Evolutionary conservation across 2,797 vertebrate species (phyloP).

Genomic region (Tympanoctomys barrerae): DNA sequence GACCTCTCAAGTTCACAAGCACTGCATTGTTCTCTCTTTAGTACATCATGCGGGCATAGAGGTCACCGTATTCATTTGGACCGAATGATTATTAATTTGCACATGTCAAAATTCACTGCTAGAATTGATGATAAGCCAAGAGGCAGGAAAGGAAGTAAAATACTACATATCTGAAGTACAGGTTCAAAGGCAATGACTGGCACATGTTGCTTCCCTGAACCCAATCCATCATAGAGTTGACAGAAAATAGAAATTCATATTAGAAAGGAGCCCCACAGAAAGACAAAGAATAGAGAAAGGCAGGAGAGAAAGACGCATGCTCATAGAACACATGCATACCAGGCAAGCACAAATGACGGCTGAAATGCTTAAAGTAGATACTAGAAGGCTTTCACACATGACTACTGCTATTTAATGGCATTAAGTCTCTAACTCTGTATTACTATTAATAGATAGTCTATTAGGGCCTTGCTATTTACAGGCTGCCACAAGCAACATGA

Average conservation of each 20-base stretch:
- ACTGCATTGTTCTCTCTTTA: conserved; percentile 36
- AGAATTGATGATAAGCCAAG: conserved; percentile 76
- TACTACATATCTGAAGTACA: conserved; percentile 39
- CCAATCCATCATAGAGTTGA: conserved; percentile 68
- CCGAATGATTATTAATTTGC: conserved; percentile 83
- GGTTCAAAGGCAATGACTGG: conserved; percentile 73
- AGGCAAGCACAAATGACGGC: neutral
- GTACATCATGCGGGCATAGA: conserved; percentile 15
- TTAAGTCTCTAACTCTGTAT: conserved; percentile 31
- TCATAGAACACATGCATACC: neutral
- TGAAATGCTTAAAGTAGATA: conserved; percentile 40
- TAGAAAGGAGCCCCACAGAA: conserved; percentile 63
- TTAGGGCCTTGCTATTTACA: conserved; percentile 78
- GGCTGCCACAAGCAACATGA: conserved; percentile 78
- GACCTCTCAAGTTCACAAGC: conserved; percentile 11
- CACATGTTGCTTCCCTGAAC: conserved; percentile 73
- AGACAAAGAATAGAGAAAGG: conserved; percentile 69
- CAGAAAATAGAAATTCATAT: conserved; percentile 70
- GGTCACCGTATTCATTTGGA: conserved; percentile 77
- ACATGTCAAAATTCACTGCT: conserved; percentile 79
- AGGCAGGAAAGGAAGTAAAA: conserved; percentile 73
- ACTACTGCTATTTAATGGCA: conserved; percentile 63
- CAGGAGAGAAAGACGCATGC: neutral
- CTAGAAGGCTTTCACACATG: conserved; percentile 57
- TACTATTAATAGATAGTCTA: conserved; percentile 78